Conservation (phyloP, 2,888 invertebrate species). For the Ennomos quercinarius region DNA sequence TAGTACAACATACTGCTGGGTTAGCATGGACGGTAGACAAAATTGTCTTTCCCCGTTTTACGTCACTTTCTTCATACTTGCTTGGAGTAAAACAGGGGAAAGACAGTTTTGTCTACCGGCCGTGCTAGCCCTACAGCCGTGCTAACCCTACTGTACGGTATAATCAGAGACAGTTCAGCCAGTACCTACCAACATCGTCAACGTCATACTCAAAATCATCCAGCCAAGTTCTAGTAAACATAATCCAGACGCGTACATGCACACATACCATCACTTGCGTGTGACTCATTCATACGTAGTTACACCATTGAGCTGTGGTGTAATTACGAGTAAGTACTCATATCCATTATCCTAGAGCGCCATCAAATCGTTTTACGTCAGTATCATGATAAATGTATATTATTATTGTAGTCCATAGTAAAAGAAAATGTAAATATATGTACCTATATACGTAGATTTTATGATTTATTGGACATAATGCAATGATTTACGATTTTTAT, state of each 20-base stretch:
- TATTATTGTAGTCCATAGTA: background rate
- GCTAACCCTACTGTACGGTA: too few species aligned
- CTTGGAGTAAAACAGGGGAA: too few species aligned
- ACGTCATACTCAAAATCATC: slow-evolving; percentile 4
- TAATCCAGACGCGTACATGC: slow-evolving; percentile 15
- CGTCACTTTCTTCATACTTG: too few species aligned
- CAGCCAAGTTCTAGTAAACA: slow-evolving; percentile 16
- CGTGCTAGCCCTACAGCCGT: too few species aligned
- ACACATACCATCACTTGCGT: slow-evolving; percentile 5
- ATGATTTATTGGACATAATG: slow-evolving; percentile 3
- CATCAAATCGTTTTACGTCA: slow-evolving; percentile 18
- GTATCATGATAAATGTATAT: slow-evolving; percentile 22
- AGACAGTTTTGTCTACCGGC: too few species aligned
- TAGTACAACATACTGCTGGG: too few species aligned
- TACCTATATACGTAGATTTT: background rate
- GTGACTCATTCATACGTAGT: slow-evolving; percentile 14
- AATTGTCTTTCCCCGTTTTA: too few species aligned
- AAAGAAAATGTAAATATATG: slow-evolving; percentile 1
- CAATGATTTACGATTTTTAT: background rate
- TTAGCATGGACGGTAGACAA: too few species aligned
- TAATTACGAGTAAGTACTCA: slow-evolving; percentile 14
- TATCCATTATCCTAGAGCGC: slow-evolving; percentile 20
- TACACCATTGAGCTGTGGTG: slow-evolving; percentile 11
- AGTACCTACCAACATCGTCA: background rate
- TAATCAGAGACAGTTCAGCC: too few species aligned